A percentile compares a stretch with the other conserved stretches of the same genome.
Conservation (phyloP, 1,140 invertebrate species). For the Semibalanus balanoides region DNA sequence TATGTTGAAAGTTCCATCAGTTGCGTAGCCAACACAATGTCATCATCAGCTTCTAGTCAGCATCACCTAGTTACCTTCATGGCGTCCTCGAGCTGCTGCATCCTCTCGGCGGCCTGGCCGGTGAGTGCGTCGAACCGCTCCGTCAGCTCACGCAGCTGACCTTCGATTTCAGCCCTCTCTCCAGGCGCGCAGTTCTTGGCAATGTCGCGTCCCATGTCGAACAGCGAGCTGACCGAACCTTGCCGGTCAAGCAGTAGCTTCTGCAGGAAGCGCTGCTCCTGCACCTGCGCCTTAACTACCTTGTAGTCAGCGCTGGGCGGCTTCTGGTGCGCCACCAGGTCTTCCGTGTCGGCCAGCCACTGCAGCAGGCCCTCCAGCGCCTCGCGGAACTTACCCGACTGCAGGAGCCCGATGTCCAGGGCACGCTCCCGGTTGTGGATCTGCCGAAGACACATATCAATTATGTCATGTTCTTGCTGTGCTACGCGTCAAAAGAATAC, state of each 20-base stretch:
- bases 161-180: constrained; percentile 75
- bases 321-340: constrained; percentile 92
- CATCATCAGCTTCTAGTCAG: too few species aligned
- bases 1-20: too few species aligned
- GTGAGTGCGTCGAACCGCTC: constrained; percentile 67
- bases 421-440: constrained; percentile 55
- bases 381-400: constrained; percentile 94
- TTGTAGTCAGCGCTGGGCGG: constrained; percentile 92
- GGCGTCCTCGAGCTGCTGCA: constrained; percentile 71
- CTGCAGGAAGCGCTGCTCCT: constrained; percentile 63
- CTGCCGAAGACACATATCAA: background rate
- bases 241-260: constrained; percentile 90
- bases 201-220: constrained; percentile 74
- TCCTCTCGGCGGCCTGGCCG: constrained; percentile 63
- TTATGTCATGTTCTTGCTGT: too few species aligned
- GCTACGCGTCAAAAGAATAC: too few species aligned
- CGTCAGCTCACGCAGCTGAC: constrained; percentile 71
- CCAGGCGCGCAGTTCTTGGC: constrained; percentile 62
- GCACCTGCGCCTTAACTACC: constrained; percentile 72
- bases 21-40: too few species aligned
- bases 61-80: constrained; percentile 38
- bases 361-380: constrained; percentile 79
- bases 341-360: constrained; percentile 88
- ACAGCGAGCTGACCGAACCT: constrained; percentile 75
- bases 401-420: constrained; percentile 75